A percentile compares a stretch with the other conserved stretches of the same genome.
Evolutionary conservation across 2,888 invertebrate genomes (phyloP).

Genomic region (Hemithea aestivaria): DNA sequence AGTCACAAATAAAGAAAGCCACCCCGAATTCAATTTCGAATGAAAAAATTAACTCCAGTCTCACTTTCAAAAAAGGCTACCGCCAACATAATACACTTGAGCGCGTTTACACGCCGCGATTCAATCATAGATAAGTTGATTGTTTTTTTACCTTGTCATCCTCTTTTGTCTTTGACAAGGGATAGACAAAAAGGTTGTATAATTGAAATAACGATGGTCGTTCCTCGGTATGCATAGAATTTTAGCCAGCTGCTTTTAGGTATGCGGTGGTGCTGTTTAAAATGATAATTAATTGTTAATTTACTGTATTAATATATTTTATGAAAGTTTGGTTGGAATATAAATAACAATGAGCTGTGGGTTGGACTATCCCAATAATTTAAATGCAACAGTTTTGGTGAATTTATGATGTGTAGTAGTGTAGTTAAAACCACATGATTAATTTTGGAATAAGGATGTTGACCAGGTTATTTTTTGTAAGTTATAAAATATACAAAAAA

Average conservation of each 20-base stretch:
- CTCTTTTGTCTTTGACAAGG: constrained; percentile 77
- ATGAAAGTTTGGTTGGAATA: too few relatives aligned
- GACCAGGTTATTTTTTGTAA: too few relatives aligned
- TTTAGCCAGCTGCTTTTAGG: constrained; percentile 66
- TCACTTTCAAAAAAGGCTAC: constrained; percentile 50
- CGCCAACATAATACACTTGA: constrained; percentile 70
- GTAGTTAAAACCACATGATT: too few relatives aligned
- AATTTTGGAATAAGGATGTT: too few relatives aligned
- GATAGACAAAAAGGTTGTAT: too few relatives aligned
- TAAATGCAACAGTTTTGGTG: too few relatives aligned
- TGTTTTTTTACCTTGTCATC: constrained; percentile 65
- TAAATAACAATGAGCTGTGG: too few relatives aligned
- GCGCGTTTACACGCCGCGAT: constrained; percentile 72
- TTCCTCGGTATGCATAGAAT: constrained; percentile 69
- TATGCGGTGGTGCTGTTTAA: constrained; percentile 25
- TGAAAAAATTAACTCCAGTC: constrained; percentile 24
- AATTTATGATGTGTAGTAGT: too few relatives aligned
- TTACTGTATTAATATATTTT: constrained; percentile 4
- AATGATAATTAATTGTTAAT: constrained; percentile 27
- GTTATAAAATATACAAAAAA: too few relatives aligned
- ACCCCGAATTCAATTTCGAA: constrained; percentile 33
- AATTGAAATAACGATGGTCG: constrained; percentile 77
- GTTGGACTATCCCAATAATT: too few relatives aligned
- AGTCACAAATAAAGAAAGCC: constrained; percentile 20
- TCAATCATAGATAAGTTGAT: constrained; percentile 75